A percentile compares a stretch with the other conserved stretches of the same genome.
Evolutionary conservation across 2,888 invertebrate genomes (phyloP).

Genomic region (Lasioglossum vierecki): DNA sequence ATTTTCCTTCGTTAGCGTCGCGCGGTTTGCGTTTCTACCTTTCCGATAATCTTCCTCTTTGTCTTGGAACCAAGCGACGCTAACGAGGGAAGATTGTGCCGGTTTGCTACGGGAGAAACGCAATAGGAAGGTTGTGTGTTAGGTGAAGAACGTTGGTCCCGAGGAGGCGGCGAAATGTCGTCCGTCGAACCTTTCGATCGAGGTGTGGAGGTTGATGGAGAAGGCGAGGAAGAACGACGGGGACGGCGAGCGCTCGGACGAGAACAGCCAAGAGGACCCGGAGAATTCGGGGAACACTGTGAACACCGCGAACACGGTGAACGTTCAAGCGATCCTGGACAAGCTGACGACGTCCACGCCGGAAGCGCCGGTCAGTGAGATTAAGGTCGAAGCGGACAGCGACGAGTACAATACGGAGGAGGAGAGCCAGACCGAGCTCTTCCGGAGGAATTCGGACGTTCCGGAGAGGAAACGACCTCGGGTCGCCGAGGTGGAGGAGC

Average conservation of each 20-base stretch:
- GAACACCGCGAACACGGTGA: constrained; percentile 56
- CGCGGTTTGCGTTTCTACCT: neutral
- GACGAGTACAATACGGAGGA: constrained; percentile 62
- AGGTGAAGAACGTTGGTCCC: constrained; percentile 65
- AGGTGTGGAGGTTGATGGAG: constrained; percentile 75
- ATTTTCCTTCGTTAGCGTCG: neutral
- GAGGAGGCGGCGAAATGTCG: constrained; percentile 72
- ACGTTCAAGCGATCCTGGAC: constrained; percentile 66
- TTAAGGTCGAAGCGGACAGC: constrained; percentile 68
- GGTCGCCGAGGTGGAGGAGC: constrained; percentile 46
- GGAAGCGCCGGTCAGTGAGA: constrained; percentile 57
- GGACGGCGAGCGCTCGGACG: constrained; percentile 71
- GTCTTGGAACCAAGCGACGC: neutral
- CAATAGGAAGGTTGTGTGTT: neutral
- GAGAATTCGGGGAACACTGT: constrained; percentile 11
- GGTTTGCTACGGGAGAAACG: neutral
- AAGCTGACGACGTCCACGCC: constrained; percentile 57
- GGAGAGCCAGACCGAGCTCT: constrained; percentile 45
- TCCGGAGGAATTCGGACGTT: constrained; percentile 5
- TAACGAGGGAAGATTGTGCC: neutral
- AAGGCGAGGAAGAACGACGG: constrained; percentile 65
- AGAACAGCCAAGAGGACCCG: constrained; percentile 60
- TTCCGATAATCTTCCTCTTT: neutral
- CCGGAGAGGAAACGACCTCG: constrained; percentile 7
- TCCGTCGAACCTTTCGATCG: constrained; percentile 75